Base-by-base conservation (phyloP, 2,797 vertebrate species). In the Poliocrania exsul region DNA sequence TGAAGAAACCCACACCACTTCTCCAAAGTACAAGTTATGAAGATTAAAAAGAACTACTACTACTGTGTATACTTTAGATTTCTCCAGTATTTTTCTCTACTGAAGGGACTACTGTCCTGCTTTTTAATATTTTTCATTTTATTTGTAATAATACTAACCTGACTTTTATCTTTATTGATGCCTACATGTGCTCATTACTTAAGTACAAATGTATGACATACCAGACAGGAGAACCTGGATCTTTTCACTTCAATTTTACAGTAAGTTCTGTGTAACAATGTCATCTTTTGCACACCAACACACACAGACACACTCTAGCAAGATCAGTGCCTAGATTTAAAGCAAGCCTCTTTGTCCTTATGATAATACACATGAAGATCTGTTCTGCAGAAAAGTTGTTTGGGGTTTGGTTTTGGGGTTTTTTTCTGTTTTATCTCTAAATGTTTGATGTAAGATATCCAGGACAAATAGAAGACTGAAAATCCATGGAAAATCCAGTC, bases 331-430 rank as follows among this genome's bases (percentile, higher is more conserved):
- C n/a, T 20, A 28, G 29, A 37, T 42, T 82, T 67, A 50, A 26
- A 80, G 16, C 16, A 35, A 70, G 18, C 5, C 29, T 50, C 31
- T 54, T 53, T 1, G 2, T 58, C 53, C 13, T 38, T 56, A 35
- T 42, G 28, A 42, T 20, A 56, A 35, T 8, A 51, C 2, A 3
- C 5, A 8, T 8, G 31, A 67, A 67, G 33, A 65, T 49, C 23
- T 77, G 26, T 70, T 67, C 37, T 56, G 23, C 19, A 38, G n/a
- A 51, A 11, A 60, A 56, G 11, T 33, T 33, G 19, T 38, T 28
- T 51, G 26, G 5, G 2, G 1, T 37, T 13, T 56, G 38, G 6
- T 69, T 29, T 20, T 60, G 19, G 19, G 5, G 1, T 1, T 42
- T 14, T 54, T 66, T 77, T 10, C 28, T 65, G 33, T 2, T 25